These are phyloP conservation scores for Zaprionus africanus DNA, from an alignment of 1,140 invertebrate species.

Conservation along the genomic window DNA sequence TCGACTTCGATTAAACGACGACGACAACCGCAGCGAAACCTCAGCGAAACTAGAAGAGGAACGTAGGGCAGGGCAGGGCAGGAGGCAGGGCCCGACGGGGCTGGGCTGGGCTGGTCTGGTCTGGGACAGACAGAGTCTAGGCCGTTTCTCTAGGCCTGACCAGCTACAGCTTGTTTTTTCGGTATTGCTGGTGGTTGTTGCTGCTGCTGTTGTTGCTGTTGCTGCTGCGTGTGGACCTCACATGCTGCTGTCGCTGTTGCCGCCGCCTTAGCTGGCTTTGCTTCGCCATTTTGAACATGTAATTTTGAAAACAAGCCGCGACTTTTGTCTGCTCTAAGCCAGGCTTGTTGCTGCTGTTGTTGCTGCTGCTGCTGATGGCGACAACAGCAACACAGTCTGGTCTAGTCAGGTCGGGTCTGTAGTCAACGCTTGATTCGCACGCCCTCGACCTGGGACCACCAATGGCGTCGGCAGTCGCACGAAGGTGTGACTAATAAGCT, in stretches of 20 bases:
- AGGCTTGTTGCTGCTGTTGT: not conserved
- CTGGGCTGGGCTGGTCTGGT: not conserved
- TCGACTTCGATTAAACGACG: slow-evolving; percentile 78
- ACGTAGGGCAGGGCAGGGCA: not conserved
- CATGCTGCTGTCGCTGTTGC: slow-evolving; percentile 52
- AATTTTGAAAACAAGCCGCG: slow-evolving; percentile 52
- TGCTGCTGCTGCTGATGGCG: slow-evolving; percentile 9
- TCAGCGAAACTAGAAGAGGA: not conserved
- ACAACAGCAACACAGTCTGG: slow-evolving; percentile 22
- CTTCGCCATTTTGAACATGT: slow-evolving; percentile 72
- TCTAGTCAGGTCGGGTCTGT: not conserved
- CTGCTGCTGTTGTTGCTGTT: slow-evolving; percentile 24
- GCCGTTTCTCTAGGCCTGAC: slow-evolving; percentile 47
- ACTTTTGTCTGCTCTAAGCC: slow-evolving; percentile 12
- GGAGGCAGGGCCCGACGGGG: not conserved
- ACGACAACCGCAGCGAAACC: slow-evolving; percentile 20
- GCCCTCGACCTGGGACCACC: slow-evolving; percentile 49
- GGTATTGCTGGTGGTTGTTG: not conserved
- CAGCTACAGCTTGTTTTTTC: slow-evolving; percentile 38
- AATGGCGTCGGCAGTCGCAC: slow-evolving; percentile 46
- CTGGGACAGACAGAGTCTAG: not conserved
- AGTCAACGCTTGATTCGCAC: slow-evolving; percentile 38
- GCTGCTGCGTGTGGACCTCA: slow-evolving; percentile 65
- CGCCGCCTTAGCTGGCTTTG: slow-evolving; percentile 1
- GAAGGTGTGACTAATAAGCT: slow-evolving; percentile 52